Percentiles rank a stretch among this genome's conserved stretches.
phyloP scores from a whole-genome alignment of 2,888 invertebrate species.

The Phrixothrix hirtus region DNA sequence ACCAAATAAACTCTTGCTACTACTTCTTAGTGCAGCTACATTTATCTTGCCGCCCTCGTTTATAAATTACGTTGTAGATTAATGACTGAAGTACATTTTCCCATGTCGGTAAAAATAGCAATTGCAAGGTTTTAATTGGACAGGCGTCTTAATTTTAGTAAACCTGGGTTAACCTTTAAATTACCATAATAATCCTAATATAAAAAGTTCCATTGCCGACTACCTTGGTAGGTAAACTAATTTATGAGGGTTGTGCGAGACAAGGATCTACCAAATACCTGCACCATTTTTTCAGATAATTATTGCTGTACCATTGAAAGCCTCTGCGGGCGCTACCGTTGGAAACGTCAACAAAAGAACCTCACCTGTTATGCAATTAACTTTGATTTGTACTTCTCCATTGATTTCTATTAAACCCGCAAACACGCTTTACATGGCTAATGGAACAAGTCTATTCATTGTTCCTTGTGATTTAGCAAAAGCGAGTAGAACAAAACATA shows the following conservation, averaged over 20 bases:
- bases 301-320: constrained; percentile 14
- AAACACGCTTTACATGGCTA: too few relatives aligned
- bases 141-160: neutral
- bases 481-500: too few relatives aligned
- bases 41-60: too few relatives aligned
- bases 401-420: too few relatives aligned
- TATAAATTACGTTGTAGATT: too few relatives aligned
- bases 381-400: constrained; percentile 11
- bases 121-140: neutral
- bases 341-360: constrained; percentile 6
- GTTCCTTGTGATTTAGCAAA: too few relatives aligned
- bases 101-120: too few relatives aligned
- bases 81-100: too few relatives aligned
- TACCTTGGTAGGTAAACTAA: constrained; percentile 20
- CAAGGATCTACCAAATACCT: constrained; percentile 23
- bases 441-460: too few relatives aligned
- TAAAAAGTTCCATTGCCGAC: neutral
- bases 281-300: constrained; percentile 21
- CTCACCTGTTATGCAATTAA: constrained; percentile 21
- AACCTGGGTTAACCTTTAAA: neutral
- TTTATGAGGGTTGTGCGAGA: constrained; percentile 25
- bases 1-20: too few relatives aligned
- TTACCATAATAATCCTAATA: neutral
- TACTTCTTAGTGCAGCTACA: too few relatives aligned
- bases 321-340: constrained; percentile 19